Conservation (phyloP, 2,797 vertebrate species). For the Ciconia nigra region DNA sequence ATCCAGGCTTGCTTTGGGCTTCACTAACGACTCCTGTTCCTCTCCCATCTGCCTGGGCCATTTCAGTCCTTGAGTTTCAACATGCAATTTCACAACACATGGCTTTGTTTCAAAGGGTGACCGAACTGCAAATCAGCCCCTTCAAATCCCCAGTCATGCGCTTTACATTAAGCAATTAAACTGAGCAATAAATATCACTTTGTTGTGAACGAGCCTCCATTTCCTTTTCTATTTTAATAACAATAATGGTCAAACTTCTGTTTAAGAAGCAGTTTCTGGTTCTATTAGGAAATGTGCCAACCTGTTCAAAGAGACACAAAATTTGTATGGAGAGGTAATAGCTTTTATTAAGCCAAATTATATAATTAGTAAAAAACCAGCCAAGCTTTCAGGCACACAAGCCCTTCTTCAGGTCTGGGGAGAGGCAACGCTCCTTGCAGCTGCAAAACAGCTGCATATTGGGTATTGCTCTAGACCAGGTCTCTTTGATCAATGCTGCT, state of each 20-base stretch:
- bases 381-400: not conserved
- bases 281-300: constrained; percentile 54
- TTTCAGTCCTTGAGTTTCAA: not conserved
- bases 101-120: constrained; percentile 29
- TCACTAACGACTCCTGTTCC: not conserved
- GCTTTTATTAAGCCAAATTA: constrained; percentile 38
- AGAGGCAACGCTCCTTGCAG: not conserved
- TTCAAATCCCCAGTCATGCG: not conserved
- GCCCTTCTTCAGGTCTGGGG: not conserved
- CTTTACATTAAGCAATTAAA: constrained; percentile 60
- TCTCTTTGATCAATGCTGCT: not conserved
- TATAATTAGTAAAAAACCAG: constrained; percentile 28
- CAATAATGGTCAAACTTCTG: constrained; percentile 25
- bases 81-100: not conserved
- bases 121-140: constrained; percentile 31
- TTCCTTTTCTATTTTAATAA: constrained; percentile 37
- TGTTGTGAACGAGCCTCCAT: constrained; percentile 14
- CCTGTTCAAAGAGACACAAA: not conserved
- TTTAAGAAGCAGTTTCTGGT: constrained; percentile 53
- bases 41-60: not conserved
- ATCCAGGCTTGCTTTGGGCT: fast-evolving
- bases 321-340: constrained; percentile 28
- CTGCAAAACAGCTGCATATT: not conserved
- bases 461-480: not conserved
- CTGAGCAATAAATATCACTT: constrained; percentile 45